A percentile compares a stretch with the other conserved stretches of the same genome.
Conservation (phyloP, 2,888 invertebrate species). For the Phasia obesa region DNA sequence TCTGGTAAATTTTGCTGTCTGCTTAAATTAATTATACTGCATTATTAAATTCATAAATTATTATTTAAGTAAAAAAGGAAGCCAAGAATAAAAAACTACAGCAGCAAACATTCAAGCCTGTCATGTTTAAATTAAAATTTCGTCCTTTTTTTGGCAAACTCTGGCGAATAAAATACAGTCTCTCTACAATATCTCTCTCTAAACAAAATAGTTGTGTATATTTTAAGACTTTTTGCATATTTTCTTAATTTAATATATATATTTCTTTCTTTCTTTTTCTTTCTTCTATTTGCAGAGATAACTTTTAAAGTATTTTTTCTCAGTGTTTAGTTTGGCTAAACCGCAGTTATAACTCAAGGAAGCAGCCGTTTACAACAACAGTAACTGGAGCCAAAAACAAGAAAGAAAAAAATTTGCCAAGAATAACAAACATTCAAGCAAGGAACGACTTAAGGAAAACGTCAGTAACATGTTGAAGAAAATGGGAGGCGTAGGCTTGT, state of each 20-base stretch:
- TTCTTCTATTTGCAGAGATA: conserved; percentile 60
- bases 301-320: conserved; percentile 28
- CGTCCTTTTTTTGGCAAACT: conserved; percentile 54
- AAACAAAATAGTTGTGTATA: conserved; percentile 45
- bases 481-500: conserved; percentile 73
- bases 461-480: conserved; percentile 70
- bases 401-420: conserved; percentile 30
- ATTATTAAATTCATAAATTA: conserved; percentile 62
- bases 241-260: conserved; percentile 60
- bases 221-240: conserved; percentile 44
- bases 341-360: conserved; percentile 71
- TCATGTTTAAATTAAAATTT: conserved; percentile 34
- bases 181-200: conserved; percentile 33
- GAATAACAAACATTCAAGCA: conserved; percentile 20
- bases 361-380: conserved; percentile 53
- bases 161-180: conserved; percentile 11
- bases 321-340: conserved; percentile 45
- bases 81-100: conserved; percentile 14
- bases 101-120: conserved; percentile 28
- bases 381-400: conserved; percentile 15
- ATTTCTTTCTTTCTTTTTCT: conserved; percentile 33
- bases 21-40: conserved; percentile 68
- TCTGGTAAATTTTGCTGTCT: conserved; percentile 17
- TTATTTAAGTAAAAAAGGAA: conserved; percentile 40
- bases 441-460: conserved; percentile 37